A percentile compares a stretch with the other conserved stretches of the same genome.
These are phyloP conservation scores for Marmota flaviventris DNA, from an alignment of 2,113 vertebrate genomes.

Conservation along the genomic window DNA sequence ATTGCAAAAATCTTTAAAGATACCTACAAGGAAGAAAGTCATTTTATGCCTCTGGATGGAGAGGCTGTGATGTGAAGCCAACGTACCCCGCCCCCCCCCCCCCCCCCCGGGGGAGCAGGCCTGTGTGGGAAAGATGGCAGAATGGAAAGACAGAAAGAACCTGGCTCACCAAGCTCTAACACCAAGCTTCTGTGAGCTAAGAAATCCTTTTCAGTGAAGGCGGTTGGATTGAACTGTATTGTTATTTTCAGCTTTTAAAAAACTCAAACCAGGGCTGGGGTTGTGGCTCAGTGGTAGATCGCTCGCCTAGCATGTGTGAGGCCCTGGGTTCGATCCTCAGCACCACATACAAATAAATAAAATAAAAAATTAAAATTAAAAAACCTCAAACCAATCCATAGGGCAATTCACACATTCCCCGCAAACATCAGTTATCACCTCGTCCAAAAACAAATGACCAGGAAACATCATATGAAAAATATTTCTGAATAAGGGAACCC, in stretches of 20 bases:
- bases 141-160: background rate
- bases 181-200: background rate
- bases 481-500: background rate
- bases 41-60: background rate
- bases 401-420: background rate
- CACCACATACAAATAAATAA: no score
- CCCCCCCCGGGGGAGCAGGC: background rate
- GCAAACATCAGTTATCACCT: background rate
- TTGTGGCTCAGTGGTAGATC: no score
- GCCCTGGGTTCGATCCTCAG: no score
- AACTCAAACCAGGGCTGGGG: no score
- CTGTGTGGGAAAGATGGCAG: background rate
- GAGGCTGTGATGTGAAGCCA: background rate
- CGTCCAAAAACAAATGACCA: background rate
- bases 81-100: background rate
- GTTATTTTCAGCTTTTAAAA: background rate
- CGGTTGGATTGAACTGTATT: background rate
- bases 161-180: background rate
- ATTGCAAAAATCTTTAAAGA: background rate
- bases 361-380: no score
- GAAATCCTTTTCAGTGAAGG: background rate
- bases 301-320: no score
- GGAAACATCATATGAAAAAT: background rate
- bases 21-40: background rate
- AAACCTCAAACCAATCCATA: background rate